These are phyloP conservation scores for Drosophila cognata DNA, from an alignment of 2,888 invertebrate species.

Conservation along the genomic window DNA sequence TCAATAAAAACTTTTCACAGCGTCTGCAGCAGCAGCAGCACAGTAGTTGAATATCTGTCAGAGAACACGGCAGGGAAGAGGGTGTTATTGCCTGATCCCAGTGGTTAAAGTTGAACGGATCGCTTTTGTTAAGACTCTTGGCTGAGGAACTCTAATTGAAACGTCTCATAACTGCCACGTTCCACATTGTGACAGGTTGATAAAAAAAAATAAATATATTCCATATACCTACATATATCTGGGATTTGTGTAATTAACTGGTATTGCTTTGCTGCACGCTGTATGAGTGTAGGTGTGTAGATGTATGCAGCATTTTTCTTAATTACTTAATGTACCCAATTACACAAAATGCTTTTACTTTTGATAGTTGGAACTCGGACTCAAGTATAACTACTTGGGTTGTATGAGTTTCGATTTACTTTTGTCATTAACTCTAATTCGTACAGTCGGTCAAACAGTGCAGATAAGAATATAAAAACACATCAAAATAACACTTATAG, in stretches of 20 bases:
- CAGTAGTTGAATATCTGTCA: conserved; percentile 54
- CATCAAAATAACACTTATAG: not conserved
- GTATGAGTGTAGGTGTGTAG: not conserved
- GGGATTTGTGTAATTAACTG: conserved; percentile 7
- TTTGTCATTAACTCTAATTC: not conserved
- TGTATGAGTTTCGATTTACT: not conserved
- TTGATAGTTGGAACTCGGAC: not conserved
- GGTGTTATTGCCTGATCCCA: conserved; percentile 22
- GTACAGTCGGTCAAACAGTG: not conserved
- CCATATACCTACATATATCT: not conserved
- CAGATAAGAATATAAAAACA: not conserved
- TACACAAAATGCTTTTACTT: conserved; percentile 7
- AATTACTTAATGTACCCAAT: not conserved
- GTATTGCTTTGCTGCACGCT: conserved; percentile 1
- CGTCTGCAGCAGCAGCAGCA: conserved; percentile 14
- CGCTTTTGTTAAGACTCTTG: conserved; percentile 24
- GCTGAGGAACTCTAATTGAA: conserved; percentile 50
- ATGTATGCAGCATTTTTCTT: not conserved
- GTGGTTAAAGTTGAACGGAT: conserved; percentile 31
- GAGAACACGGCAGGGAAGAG: conserved; percentile 9
- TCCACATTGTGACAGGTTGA: conserved; percentile 21
- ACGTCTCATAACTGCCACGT: conserved; percentile 56
- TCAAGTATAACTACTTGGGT: not conserved
- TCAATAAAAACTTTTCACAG: conserved; percentile 70
- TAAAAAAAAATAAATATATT: not conserved